A percentile compares a stretch with the other conserved stretches of the same genome.
Conservation (phyloP, 2,888 invertebrate genomes). For the Oligia strigilis region DNA sequence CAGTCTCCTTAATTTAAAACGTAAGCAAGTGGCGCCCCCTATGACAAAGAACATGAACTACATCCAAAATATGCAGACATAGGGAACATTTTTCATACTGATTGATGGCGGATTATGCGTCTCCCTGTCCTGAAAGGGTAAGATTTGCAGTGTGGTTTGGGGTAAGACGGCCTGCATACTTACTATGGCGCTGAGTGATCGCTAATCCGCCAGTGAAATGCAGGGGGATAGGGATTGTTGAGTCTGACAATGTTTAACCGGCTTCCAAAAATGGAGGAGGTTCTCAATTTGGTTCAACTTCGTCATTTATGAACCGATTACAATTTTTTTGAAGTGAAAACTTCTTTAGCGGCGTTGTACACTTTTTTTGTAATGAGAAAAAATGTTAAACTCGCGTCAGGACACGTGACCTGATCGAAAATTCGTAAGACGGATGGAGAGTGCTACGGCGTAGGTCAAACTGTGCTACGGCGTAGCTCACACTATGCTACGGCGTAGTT, state of each 20-base stretch:
- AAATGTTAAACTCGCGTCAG: no score
- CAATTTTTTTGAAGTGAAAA: no score
- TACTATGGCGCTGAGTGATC: slow-evolving; percentile 14
- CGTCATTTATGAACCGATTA: no score
- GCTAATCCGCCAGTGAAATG: slow-evolving; percentile 3
- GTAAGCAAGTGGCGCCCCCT: background rate
- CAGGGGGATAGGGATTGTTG: background rate
- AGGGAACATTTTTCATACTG: slow-evolving; percentile 40
- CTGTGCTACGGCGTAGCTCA: no score
- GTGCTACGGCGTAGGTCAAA: no score
- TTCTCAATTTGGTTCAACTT: background rate
- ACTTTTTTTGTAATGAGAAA: no score
- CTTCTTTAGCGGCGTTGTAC: no score
- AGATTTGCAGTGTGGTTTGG: slow-evolving; percentile 36
- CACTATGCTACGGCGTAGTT: no score
- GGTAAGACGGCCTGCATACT: slow-evolving; percentile 7
- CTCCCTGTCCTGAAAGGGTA: slow-evolving; percentile 38
- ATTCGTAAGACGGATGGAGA: no score
- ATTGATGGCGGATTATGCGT: slow-evolving; percentile 52
- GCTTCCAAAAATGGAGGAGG: background rate
- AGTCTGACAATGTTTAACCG: background rate
- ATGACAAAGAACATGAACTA: slow-evolving; percentile 6
- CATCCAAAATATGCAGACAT: background rate
- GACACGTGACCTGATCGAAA: no score
- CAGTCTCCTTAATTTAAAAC: no score